A percentile compares a stretch with the other conserved stretches of the same genome.
These are phyloP conservation scores for Lochmaea capreae DNA, from an alignment of 2,888 invertebrate genomes.

Conservation along the genomic window DNA sequence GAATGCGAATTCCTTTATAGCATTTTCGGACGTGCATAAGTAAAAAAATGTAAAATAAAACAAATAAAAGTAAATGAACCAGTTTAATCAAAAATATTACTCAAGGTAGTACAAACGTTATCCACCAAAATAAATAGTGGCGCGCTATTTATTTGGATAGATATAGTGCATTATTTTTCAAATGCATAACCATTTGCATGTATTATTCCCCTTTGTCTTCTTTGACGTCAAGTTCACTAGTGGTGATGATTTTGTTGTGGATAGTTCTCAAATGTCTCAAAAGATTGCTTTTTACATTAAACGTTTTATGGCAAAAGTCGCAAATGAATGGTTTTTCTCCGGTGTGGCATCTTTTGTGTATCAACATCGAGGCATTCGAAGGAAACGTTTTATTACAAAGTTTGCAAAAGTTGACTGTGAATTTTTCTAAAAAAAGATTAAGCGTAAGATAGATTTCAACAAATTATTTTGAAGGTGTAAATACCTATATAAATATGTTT, in stretches of 20 bases:
- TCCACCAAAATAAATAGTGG: too few relatives aligned
- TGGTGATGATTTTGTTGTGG: constrained; percentile 75
- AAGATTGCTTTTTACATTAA: constrained; percentile 83
- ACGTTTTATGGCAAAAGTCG: constrained; percentile 80
- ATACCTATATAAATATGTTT: too few relatives aligned
- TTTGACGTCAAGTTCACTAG: constrained; percentile 57
- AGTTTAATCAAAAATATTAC: neutral
- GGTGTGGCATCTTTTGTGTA: constrained; percentile 81
- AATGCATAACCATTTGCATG: neutral
- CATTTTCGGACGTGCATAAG: too few relatives aligned
- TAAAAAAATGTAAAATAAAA: neutral
- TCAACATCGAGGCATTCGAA: constrained; percentile 83
- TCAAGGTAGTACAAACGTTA: neutral
- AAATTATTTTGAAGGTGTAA: too few relatives aligned
- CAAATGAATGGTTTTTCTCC: constrained; percentile 80
- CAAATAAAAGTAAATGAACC: neutral
- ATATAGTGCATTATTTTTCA: neutral
- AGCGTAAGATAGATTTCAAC: neutral
- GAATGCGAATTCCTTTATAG: too few relatives aligned
- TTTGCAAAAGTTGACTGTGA: constrained; percentile 65
- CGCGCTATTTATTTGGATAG: too few relatives aligned
- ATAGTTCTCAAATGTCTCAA: constrained; percentile 79
- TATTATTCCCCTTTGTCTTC: constrained; percentile 25
- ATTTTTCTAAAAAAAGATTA: neutral
- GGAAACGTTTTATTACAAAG: constrained; percentile 81